Percentiles rank a stretch among this genome's conserved stretches.
Evolutionary conservation across 2,888 invertebrate genomes (phyloP).

Genomic region (Pheosia gnoma): DNA sequence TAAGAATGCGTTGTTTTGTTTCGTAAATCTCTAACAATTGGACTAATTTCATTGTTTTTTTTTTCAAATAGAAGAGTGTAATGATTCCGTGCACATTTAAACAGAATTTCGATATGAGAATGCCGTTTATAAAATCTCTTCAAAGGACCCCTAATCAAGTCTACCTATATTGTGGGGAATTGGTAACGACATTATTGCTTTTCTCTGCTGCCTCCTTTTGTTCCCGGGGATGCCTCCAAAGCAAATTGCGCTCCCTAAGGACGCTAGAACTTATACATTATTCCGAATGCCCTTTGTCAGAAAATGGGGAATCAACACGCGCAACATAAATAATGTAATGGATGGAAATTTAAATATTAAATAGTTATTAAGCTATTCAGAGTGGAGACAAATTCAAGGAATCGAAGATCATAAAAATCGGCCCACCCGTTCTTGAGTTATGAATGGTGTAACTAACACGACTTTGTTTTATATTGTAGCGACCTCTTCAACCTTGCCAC

Average conservation of each 20-base stretch:
- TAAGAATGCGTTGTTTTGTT: no score
- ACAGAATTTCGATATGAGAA: background rate
- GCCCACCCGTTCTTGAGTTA: no score
- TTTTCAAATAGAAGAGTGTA: no score
- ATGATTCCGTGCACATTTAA: background rate
- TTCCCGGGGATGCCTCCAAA: conserved; percentile 47
- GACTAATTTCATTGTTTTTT: no score
- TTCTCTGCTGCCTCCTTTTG: conserved; percentile 25
- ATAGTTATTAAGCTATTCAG: no score
- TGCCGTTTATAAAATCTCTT: conserved; percentile 27
- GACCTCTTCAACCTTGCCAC: no score
- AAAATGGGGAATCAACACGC: conserved; percentile 50
- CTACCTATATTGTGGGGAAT: conserved; percentile 35
- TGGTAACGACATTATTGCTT: conserved; percentile 42
- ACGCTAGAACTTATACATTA: conserved; percentile 55
- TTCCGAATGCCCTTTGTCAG: conserved; percentile 46
- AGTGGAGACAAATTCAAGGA: no score
- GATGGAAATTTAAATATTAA: no score
- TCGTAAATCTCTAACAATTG: no score
- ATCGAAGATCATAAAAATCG: no score
- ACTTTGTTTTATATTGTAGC: no score
- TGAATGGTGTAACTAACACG: no score
- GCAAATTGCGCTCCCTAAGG: conserved; percentile 56
- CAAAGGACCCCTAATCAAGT: conserved; percentile 35
- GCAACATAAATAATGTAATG: background rate